These are phyloP conservation scores for Deroplatys truncata DNA, from an alignment of 2,888 invertebrate species.

Conservation along the genomic window DNA sequence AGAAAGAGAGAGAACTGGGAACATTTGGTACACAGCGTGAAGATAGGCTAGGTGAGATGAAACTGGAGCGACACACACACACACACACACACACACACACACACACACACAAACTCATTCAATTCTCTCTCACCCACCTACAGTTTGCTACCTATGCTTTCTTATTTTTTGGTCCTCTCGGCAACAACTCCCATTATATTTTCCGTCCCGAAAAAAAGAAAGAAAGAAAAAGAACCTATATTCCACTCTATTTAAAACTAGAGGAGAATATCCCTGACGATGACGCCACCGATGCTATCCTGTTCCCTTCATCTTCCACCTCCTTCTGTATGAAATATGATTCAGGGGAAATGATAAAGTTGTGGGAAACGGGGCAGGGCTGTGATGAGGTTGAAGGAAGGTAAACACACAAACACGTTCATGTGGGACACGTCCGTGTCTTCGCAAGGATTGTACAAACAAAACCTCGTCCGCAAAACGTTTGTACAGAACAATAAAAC, in stretches of 20 bases:
- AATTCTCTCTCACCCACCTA: background rate
- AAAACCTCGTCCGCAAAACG: no score
- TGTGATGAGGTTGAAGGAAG: background rate
- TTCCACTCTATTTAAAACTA: background rate
- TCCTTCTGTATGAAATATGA: background rate
- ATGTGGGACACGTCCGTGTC: no score
- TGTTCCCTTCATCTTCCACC: no score
- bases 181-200: background rate
- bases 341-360: background rate
- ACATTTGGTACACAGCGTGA: constrained; percentile 11
- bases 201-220: background rate
- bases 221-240: background rate
- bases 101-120: background rate
- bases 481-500: no score
- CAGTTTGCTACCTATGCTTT: background rate
- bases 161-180: background rate
- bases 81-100: background rate
- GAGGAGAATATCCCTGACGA: background rate
- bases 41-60: constrained; percentile 17
- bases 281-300: background rate
- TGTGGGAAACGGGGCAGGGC: background rate
- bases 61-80: background rate
- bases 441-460: no score
- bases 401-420: background rate
- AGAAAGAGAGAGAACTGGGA: background rate